phyloP scores from a whole-genome alignment of 1,140 invertebrate species.

The Psilanteris sp. region DNA sequence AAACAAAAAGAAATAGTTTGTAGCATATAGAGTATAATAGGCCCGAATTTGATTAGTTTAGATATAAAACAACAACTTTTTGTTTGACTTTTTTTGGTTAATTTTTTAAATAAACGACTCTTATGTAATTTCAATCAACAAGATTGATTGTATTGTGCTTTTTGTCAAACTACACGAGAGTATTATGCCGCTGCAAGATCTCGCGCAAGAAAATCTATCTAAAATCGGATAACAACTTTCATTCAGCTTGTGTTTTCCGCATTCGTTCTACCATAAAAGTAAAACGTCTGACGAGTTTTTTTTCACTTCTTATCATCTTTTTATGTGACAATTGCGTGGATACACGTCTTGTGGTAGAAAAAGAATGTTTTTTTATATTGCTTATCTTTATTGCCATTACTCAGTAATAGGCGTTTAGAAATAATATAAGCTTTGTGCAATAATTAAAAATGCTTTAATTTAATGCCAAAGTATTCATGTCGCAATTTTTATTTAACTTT shows the following conservation, averaged over 20 bases:
- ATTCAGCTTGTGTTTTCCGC: constrained; percentile 54
- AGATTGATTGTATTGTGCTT: constrained; percentile 25
- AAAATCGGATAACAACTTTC: constrained; percentile 54
- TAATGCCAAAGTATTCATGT: no score
- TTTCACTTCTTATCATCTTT: constrained; percentile 19
- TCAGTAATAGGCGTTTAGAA: no score
- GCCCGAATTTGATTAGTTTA: no score
- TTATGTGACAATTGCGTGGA: constrained; percentile 20
- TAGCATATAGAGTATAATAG: no score
- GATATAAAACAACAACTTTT: no score
- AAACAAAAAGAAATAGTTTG: no score
- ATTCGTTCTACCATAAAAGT: constrained; percentile 48
- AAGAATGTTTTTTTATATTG: not conserved
- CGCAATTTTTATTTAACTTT: no score
- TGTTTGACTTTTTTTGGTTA: no score
- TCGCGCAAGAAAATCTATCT: constrained; percentile 19
- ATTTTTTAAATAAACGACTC: no score
- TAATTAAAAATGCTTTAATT: no score
- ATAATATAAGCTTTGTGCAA: no score
- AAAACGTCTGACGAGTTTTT: constrained; percentile 52
- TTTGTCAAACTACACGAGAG: constrained; percentile 24
- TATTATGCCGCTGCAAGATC: constrained; percentile 33
- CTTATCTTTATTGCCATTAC: not conserved
- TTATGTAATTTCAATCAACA: constrained; percentile 4
- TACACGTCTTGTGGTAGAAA: constrained; percentile 11